Evolutionary conservation across 1,140 invertebrate genomes (phyloP).

Genomic region (Plectus sambesii): DNA sequence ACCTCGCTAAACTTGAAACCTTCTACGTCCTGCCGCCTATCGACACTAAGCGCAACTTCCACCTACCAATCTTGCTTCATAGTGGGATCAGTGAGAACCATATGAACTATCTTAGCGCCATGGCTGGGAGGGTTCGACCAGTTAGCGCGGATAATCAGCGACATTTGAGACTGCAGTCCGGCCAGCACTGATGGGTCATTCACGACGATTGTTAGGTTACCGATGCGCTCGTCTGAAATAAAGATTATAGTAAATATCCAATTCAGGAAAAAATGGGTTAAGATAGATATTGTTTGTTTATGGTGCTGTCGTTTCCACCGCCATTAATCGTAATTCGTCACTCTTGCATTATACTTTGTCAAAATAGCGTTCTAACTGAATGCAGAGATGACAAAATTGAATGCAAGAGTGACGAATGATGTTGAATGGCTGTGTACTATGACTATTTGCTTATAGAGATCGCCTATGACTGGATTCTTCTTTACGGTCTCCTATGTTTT

Average conservation of each 20-base stretch:
- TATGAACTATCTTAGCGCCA: constrained; percentile 73
- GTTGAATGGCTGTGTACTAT: too few relatives aligned
- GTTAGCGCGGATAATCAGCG: constrained; percentile 60
- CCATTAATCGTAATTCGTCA: too few relatives aligned
- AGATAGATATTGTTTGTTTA: constrained; percentile 13
- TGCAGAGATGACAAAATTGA: too few relatives aligned
- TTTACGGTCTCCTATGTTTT: too few relatives aligned
- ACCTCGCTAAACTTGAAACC: too few relatives aligned
- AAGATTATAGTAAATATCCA: not conserved
- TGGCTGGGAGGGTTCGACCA: constrained; percentile 59
- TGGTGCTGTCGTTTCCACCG: too few relatives aligned
- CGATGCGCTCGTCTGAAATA: constrained; percentile 69
- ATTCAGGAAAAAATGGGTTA: constrained; percentile 17
- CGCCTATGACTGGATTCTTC: too few relatives aligned
- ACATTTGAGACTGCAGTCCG: constrained; percentile 71
- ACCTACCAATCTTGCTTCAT: constrained; percentile 72
- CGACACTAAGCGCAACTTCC: too few relatives aligned
- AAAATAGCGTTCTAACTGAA: too few relatives aligned
- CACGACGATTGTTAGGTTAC: constrained; percentile 72
- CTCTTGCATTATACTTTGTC: too few relatives aligned
- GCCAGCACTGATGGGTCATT: constrained; percentile 55
- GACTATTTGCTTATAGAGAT: too few relatives aligned
- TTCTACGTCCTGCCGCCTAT: not conserved
- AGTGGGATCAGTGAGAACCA: constrained; percentile 64
- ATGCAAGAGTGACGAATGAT: too few relatives aligned